Evolutionary conservation across 2,797 vertebrate species (phyloP), one percentile per base, ranked within the genome.

Genomic region (Squalus acanthias): DNA sequence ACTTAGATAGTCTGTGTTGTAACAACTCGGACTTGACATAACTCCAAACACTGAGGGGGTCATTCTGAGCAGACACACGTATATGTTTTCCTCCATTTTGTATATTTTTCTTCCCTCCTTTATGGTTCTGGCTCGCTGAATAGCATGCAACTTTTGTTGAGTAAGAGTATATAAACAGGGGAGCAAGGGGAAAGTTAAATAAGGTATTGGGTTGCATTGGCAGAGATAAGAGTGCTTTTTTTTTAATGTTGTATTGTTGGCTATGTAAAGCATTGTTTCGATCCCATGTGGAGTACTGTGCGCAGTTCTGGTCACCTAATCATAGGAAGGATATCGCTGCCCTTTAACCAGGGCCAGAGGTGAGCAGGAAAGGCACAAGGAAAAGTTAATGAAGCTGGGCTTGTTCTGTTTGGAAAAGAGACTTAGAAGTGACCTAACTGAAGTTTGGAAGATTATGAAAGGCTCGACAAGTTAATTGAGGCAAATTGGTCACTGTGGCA

Each of bases 1-100:
- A 69, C n/a, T 93, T 33, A 39, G 33, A 92, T 69, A 24, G 91
- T 93, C 65, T 93, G 91, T 93, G 91, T 69, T 93, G 63, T 93
- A 93, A 69, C 63, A 93, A 93, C 91, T 69, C 17, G 29, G 63
- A 20, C n/a, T 93, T 93, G 63, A 93, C 91, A 69, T 69, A 93
- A 93, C 33, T 93, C 65, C 67, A 93, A 69, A 69, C n/a, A 69
- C n/a, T 69, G 91, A 69, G n/a, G 8, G 39, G 91, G 65, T 93
- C 91, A 93, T 69, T 93, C n/a, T 39, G 22, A 69, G 63, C 63
- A 24, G 39, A 93, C 17, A 50, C 39, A 85, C 4, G 46, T 46
- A 69, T 10, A 20, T 39, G 22, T 63, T 93, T 91, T 69, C 67
- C 9, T 67, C 39, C 20, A 69, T 69, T 69, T 69, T 93, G 65